A percentile compares a stretch with the other conserved stretches of the same genome.
phyloP scores from a whole-genome alignment of 2,113 vertebrate genomes.

The Xiphias gladius region DNA sequence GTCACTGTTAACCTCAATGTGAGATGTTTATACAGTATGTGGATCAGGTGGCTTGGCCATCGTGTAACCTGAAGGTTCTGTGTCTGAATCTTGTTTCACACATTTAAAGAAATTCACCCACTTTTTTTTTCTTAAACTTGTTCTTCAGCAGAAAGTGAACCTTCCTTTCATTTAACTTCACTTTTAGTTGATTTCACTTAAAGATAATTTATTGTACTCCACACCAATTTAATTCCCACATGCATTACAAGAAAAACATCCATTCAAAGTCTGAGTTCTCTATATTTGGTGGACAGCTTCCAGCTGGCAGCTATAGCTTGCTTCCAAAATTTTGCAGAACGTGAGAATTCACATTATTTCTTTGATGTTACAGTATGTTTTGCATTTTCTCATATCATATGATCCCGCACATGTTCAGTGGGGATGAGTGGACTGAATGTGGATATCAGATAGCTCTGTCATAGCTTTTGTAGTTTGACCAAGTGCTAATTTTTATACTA shows the following conservation, averaged over 20 bases:
- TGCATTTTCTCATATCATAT: conserved; percentile 6
- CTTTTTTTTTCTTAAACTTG: not conserved
- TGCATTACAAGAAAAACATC: not conserved
- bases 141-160: not conserved
- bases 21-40: not conserved
- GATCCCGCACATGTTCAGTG: not conserved
- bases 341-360: not conserved
- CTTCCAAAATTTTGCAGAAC: not conserved
- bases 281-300: not conserved
- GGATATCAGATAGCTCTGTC: conserved; percentile 2
- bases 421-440: conserved; percentile 6
- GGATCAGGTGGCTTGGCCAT: not conserved
- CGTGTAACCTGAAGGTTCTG: not conserved
- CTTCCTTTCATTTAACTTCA: not conserved
- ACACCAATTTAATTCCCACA: no score
- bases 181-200: not conserved
- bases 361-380: not conserved
- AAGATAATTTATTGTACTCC: no score
- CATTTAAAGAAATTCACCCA: not conserved
- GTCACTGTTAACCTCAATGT: not conserved
- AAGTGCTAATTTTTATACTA: not conserved
- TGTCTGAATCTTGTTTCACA: not conserved
- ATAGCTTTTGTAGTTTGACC: not conserved
- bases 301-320: not conserved
- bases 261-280: not conserved